These are phyloP conservation scores for Leptinotarsa defecta DNA, from an alignment of 1,140 invertebrate species.

Conservation along the genomic window DNA sequence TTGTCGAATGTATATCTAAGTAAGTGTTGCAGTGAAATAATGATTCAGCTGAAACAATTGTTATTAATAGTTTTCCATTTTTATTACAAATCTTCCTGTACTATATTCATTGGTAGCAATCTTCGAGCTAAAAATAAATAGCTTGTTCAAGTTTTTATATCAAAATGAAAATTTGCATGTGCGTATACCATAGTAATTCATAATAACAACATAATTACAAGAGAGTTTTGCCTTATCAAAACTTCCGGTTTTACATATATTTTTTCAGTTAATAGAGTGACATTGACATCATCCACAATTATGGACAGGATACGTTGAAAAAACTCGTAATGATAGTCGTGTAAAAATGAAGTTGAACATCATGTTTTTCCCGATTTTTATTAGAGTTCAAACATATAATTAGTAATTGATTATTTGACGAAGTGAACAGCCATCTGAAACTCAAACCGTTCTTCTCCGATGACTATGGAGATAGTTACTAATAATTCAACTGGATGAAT, in stretches of 20 bases:
- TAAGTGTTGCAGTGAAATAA: too few relatives aligned
- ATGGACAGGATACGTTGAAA: background rate
- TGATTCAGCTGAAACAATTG: too few relatives aligned
- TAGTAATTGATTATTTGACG: background rate
- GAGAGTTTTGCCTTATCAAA: slow-evolving; percentile 13
- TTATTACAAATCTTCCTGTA: background rate
- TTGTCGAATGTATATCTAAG: too few relatives aligned
- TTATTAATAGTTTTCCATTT: background rate
- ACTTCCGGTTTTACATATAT: slow-evolving; percentile 8
- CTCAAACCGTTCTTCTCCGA: too few relatives aligned
- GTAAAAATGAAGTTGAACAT: background rate
- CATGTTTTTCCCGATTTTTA: background rate
- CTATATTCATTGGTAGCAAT: background rate
- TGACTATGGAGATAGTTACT: too few relatives aligned
- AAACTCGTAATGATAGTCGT: background rate
- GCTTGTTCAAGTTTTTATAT: slow-evolving; percentile 10
- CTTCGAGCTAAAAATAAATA: background rate
- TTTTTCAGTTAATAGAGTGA: slow-evolving; percentile 10
- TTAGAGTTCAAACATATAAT: background rate
- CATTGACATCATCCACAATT: slow-evolving; percentile 12
- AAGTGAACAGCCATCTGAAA: background rate
- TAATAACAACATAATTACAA: slow-evolving; percentile 13
- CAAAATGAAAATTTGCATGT: slow-evolving; percentile 14
- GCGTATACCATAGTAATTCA: background rate
- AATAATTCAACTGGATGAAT: too few relatives aligned